Percentiles rank a stretch among this genome's conserved stretches.
Evolutionary conservation across 2,888 invertebrate genomes (phyloP).

Genomic region (Leptinotarsa tumamoca): DNA sequence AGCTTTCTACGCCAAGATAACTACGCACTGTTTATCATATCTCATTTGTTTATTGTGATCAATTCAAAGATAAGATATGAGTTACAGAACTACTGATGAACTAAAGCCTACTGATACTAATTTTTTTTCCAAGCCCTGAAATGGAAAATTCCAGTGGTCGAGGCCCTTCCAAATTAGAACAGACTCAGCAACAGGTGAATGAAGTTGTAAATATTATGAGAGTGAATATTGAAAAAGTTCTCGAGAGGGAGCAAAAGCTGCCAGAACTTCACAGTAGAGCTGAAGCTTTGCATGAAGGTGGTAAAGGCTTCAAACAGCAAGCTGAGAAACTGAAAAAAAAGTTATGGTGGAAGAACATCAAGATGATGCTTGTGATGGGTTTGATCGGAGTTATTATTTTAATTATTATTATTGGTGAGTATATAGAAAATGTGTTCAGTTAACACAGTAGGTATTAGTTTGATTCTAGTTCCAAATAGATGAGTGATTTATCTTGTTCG

Average conservation of each 20-base stretch:
- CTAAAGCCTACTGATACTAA: conserved; percentile 42
- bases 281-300: conserved; percentile 93
- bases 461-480: too few relatives aligned
- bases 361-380: conserved; percentile 95
- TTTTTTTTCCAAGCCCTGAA: conserved; percentile 39
- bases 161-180: conserved; percentile 59
- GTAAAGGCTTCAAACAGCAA: conserved; percentile 96
- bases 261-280: conserved; percentile 96
- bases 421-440: neutral
- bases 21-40: conserved; percentile 14
- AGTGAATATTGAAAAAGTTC: conserved; percentile 94
- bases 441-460: too few relatives aligned
- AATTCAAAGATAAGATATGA: conserved; percentile 22
- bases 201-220: conserved; percentile 95
- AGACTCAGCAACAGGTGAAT: conserved; percentile 65
- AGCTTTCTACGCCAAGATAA: neutral
- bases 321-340: conserved; percentile 97
- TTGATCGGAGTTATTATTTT: conserved; percentile 85
- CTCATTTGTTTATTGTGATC: conserved; percentile 1
- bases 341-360: conserved; percentile 97
- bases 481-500: too few relatives aligned
- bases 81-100: neutral
- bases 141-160: conserved; percentile 56
- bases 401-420: conserved; percentile 90
- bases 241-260: conserved; percentile 94